These are phyloP conservation scores for Petrocephalus schoutedeni DNA, from an alignment of 2,797 vertebrate genomes.

Conservation along the genomic window DNA sequence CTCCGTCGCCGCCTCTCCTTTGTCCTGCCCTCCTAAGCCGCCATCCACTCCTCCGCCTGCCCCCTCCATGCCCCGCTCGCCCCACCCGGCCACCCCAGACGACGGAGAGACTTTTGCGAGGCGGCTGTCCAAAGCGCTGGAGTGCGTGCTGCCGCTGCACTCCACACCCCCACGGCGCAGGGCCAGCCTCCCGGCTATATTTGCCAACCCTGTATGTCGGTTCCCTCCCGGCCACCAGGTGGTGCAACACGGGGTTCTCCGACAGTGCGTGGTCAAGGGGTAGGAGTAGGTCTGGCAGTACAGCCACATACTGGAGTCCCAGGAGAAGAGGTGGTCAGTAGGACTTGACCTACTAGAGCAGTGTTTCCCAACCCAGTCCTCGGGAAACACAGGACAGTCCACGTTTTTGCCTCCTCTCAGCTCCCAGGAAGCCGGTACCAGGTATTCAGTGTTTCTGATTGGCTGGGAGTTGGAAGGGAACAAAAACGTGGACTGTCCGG, in stretches of 20 bases:
- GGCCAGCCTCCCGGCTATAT: conserved; percentile 93
- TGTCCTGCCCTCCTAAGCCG: conserved; percentile 60
- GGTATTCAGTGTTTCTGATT: too few relatives aligned
- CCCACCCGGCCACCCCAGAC: conserved; percentile 65
- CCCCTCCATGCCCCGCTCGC: conserved; percentile 54
- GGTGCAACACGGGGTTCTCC: conserved; percentile 40
- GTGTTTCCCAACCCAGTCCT: too few relatives aligned
- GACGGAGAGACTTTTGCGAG: conserved; percentile 87
- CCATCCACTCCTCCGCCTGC: conserved; percentile 82
- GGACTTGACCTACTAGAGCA: too few relatives aligned
- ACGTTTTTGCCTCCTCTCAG: too few relatives aligned
- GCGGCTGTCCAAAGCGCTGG: conserved; percentile 93
- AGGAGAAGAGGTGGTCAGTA: neutral
- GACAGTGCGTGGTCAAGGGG: conserved; percentile 28
- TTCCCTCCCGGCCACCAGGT: conserved; percentile 28
- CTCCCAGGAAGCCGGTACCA: too few relatives aligned
- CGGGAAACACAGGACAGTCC: too few relatives aligned
- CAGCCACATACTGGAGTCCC: neutral
- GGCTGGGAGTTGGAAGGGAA: too few relatives aligned
- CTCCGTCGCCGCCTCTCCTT: conserved; percentile 60
- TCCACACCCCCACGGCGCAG: conserved; percentile 76
- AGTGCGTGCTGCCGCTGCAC: conserved; percentile 90
- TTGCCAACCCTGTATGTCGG: conserved; percentile 91
- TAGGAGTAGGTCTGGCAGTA: conserved; percentile 12
- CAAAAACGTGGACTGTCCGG: too few relatives aligned